Evolutionary conservation across 2,888 invertebrate species (phyloP).

Genomic region (Platypus cylindrus): DNA sequence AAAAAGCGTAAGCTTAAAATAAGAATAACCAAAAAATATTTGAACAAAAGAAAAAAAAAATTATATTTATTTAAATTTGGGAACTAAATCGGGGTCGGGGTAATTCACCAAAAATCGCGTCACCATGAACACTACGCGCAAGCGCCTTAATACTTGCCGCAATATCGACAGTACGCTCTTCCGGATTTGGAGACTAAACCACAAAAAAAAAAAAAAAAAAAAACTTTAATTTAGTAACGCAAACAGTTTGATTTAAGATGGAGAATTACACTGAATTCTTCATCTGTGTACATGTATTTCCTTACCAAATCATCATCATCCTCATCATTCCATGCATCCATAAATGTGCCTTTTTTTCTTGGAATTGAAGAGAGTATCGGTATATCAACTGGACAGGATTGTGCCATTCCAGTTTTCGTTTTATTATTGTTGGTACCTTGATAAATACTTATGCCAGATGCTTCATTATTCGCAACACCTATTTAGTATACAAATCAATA

Average conservation of each 20-base stretch:
- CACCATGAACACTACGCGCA: conserved; percentile 80
- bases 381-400: conserved; percentile 68
- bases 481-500: neutral
- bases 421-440: conserved; percentile 1
- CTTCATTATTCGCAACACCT: conserved; percentile 5
- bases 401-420: conserved; percentile 40
- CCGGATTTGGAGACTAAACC: conserved; percentile 10
- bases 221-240: too few species aligned
- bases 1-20: too few species aligned
- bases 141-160: conserved; percentile 87
- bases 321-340: conserved; percentile 22
- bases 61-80: conserved; percentile 75
- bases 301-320: conserved; percentile 36
- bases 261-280: too few species aligned
- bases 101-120: conserved; percentile 74
- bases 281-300: too few species aligned
- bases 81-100: conserved; percentile 77
- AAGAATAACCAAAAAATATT: too few species aligned
- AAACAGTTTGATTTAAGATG: too few species aligned
- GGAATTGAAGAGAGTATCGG: conserved; percentile 41
- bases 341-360: conserved; percentile 20
- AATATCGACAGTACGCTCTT: too few species aligned
- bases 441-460: conserved; percentile 10
- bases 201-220: too few species aligned
- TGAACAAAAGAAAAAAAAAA: too few species aligned